Percentiles rank a stretch among this genome's conserved stretches.
Evolutionary conservation across 2,888 invertebrate species (phyloP).

Genomic region (Volucella inanis): DNA sequence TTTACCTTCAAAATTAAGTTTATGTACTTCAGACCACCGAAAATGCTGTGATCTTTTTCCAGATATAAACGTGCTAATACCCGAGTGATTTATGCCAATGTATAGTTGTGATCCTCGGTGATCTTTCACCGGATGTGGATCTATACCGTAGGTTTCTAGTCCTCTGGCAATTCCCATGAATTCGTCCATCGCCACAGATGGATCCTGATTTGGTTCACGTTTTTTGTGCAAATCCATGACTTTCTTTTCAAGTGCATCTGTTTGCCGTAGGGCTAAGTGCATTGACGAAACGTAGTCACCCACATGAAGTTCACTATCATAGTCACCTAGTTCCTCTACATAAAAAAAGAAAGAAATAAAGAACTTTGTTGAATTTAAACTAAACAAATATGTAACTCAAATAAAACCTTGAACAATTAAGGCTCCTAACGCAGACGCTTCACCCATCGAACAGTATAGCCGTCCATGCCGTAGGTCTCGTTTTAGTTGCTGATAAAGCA

Average conservation of each 20-base stretch:
- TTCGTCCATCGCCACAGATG: conserved; percentile 93
- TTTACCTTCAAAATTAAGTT: conserved; percentile 98
- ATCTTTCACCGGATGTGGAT: conserved; percentile 99
- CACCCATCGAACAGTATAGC: conserved; percentile 94
- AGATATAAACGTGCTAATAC: conserved; percentile 97
- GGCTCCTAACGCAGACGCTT: conserved; percentile 94
- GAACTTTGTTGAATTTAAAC: neutral
- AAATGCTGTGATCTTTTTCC: conserved; percentile 96
- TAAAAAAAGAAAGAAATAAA: neutral
- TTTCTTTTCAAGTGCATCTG: conserved; percentile 94
- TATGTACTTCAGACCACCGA: conserved; percentile 97
- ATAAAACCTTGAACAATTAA: conserved; percentile 94
- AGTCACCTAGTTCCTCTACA: conserved; percentile 97
- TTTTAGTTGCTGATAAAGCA: conserved; percentile 97
- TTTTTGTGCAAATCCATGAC: conserved; percentile 96
- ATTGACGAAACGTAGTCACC: conserved; percentile 96
- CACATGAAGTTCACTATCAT: conserved; percentile 93
- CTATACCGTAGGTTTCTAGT: conserved; percentile 98
- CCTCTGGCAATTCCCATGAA: conserved; percentile 96
- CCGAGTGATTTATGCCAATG: conserved; percentile 97
- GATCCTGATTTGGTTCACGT: conserved; percentile 92
- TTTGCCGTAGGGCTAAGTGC: conserved; percentile 95
- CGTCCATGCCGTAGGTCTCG: conserved; percentile 97
- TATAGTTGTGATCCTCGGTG: conserved; percentile 95
- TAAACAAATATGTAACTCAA: neutral